Base-by-base conservation (phyloP, 2,113 vertebrate genomes). In the Ammodytes marinus region DNA sequence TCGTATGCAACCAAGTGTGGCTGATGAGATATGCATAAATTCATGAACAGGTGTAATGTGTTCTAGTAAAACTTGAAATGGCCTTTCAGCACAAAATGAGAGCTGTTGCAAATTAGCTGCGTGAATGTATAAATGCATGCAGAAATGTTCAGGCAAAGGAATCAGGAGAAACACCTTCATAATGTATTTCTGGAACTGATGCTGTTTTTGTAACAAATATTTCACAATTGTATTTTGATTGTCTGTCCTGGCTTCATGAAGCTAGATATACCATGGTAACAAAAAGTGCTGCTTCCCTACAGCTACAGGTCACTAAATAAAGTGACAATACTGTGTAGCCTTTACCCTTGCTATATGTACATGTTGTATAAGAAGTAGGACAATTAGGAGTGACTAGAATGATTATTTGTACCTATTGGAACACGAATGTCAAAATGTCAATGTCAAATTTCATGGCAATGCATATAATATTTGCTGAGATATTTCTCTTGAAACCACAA, bases 31-130 rank as follows among this genome's bases (percentile, higher is more conserved):
- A 75, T 84, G 58, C 12, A 84, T 87, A 77, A 84, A 88, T 86
- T 71, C 77, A 86, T 83, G 69, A 88, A 86, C 61, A 86, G 79
- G 76, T 90, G 77, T 76, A 82, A 50, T 77, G 63, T 67, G 64
- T 35, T 80, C 50, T 2, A 15, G 39, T 53, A 74, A 85, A 75
- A 75, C 15, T 68, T 79, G n/a, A 77, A 79, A 74, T 70, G 57
- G 61, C 43, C 69, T 79, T 85, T 80, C 11, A 74, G 59, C 79
- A 67, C 47, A 64, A 76, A 73, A 40, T 64, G 14, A 64, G 12
- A 70, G 72, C 60, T 69, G 50, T 35, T 85, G 47, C 35, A 47
- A 65, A 77, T 77, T 49, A 74, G 60, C 75, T 45, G 50, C 55
- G 47, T n/a, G 49, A 43, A 61, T 19, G 60, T 73, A 72, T 59